These are phyloP conservation scores for Tetranychus truncatus DNA, from an alignment of 2,888 invertebrate species.

Conservation along the genomic window DNA sequence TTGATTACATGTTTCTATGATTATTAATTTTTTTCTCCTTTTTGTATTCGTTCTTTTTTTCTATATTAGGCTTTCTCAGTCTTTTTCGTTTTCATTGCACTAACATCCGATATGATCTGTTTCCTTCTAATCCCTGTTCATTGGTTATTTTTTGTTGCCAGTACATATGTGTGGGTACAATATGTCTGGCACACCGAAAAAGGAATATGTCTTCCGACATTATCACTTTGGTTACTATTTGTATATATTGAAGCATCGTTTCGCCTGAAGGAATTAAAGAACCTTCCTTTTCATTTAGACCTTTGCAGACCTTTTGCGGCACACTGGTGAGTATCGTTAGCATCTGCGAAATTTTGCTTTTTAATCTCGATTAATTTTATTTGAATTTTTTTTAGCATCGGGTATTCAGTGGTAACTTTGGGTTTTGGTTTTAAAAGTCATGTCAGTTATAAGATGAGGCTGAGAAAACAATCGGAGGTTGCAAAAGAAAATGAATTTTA, in stretches of 20 bases:
- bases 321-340: conserved; percentile 54
- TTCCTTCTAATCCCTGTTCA: conserved; percentile 96
- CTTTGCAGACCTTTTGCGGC: conserved; percentile 88
- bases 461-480: conserved; percentile 73
- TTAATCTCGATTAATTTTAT: not conserved
- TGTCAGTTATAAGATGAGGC: conserved; percentile 67
- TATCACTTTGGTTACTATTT: conserved; percentile 77
- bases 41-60: conserved; percentile 38
- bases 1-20: too few relatives aligned
- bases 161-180: conserved; percentile 97
- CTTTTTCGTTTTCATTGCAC: conserved; percentile 90
- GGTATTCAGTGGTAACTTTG: conserved; percentile 82
- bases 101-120: conserved; percentile 94
- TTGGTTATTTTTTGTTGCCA: conserved; percentile 91
- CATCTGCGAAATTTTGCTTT: not conserved
- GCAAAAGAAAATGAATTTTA: conserved; percentile 88
- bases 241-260: conserved; percentile 84
- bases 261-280: conserved; percentile 54
- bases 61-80: conserved; percentile 58
- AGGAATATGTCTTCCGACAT: conserved; percentile 82
- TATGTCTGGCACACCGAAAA: conserved; percentile 93
- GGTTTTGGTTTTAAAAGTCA: conserved; percentile 90
- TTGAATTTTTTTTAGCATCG: conserved; percentile 42
- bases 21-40: conserved; percentile 19
- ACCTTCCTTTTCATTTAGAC: conserved; percentile 66